phyloP scores from a whole-genome alignment of 2,113 vertebrate genomes.

The human region DNA sequence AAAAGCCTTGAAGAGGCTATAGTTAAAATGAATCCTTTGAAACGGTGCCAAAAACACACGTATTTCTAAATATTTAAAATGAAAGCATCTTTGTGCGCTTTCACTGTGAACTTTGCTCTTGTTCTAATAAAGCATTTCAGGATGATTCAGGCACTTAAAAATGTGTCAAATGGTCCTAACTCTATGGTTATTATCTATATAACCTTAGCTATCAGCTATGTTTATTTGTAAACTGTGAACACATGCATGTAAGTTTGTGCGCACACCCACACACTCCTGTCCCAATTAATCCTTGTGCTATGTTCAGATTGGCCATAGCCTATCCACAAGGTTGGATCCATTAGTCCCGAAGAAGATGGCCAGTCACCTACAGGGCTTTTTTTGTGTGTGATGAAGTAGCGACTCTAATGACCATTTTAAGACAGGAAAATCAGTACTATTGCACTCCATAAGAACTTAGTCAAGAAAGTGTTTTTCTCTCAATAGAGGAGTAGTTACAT shows the following conservation, averaged over 20 bases:
- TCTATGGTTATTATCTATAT: background rate
- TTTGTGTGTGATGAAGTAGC: background rate
- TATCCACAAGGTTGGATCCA: background rate
- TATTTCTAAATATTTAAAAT: background rate
- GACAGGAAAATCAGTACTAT: background rate
- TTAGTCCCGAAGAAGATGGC: background rate
- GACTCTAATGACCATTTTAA: background rate
- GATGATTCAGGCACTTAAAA: background rate
- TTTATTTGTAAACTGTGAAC: background rate
- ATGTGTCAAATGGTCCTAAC: background rate
- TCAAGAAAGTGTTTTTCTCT: background rate
- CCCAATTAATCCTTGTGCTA: background rate
- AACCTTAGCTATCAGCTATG: background rate
- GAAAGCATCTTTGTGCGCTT: background rate
- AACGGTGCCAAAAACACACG: background rate
- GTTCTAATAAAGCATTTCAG: slow-evolving; percentile 9
- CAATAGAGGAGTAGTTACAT: background rate
- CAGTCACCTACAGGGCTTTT: background rate
- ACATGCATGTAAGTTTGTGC: background rate
- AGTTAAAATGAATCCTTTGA: background rate
- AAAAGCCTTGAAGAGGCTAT: background rate
- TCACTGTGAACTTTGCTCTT: background rate
- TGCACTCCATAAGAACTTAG: background rate
- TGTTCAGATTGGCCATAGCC: background rate
- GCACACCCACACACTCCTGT: background rate